Evolutionary conservation across 1,140 invertebrate genomes (phyloP), one percentile per base, ranked within the genome.

Genomic region (Chironomus striatipennis): DNA sequence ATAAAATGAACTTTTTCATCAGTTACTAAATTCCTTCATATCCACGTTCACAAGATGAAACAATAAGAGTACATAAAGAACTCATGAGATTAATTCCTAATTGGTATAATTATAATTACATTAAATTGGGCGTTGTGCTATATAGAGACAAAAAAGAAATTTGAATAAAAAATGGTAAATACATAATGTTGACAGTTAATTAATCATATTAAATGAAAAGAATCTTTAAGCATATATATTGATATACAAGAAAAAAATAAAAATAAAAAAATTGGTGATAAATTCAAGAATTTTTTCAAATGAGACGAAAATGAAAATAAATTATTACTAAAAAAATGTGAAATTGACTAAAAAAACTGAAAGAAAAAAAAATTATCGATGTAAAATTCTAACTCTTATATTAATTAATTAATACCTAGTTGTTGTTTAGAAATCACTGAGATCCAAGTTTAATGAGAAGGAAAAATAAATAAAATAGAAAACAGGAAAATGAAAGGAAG

Each of bases 241-340:
- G 12, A 70, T 12, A 57, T n/a, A 57, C 9, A 70, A 21, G 9
- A 67, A 67, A 17, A 67, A 67, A 65, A 65, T 12, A 65, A 65
- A 65, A 65, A 65, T 65, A 15, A 18, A 7, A 70, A 70, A 70
- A 20, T 70, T 70, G 65, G 65, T 70, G 65, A 70, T 70, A 70
- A 70, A 70, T 18, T 18, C 2, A 20, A 20, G 10, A 20, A 70
- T 20, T 57, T 12, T 57, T 57, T 57, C 20, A 18, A 17, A 70
- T 70, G 24, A 34, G 24, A 34, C 24, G 65, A 7, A 20, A 70
- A n/a, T 57, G 47, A 57, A 57, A 57, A 57, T 47, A 8, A 8
- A 47, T n/a, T n/a, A n/a, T 34, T 34, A 34, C 24, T 34, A 34
- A 34, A 34, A 34, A 34, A 34, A 12, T 57, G 9, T n/a, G 9